A percentile compares a stretch with the other conserved stretches of the same genome.
Evolutionary conservation across 2,113 vertebrate species (phyloP).

Genomic region (Festucalex cinctus): DNA sequence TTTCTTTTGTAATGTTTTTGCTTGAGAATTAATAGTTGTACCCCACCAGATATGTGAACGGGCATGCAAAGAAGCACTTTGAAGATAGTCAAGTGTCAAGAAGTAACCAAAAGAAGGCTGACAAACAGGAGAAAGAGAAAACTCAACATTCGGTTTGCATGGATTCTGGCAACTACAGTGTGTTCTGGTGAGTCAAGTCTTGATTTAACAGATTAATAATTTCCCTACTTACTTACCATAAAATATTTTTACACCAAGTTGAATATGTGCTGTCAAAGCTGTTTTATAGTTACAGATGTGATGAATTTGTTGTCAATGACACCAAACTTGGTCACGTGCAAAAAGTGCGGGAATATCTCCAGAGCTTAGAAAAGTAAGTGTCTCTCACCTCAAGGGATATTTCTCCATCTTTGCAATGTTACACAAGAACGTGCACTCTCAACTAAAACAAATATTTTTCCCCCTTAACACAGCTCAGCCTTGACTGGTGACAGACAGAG

Average conservation of each 20-base stretch:
- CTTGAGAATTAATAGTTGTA: background rate
- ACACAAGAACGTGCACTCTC: background rate
- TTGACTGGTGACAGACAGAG: slow-evolving; percentile 85
- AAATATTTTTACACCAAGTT: background rate
- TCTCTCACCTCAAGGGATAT: background rate
- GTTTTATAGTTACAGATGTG: slow-evolving; percentile 91
- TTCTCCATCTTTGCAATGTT: background rate
- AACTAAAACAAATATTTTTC: background rate
- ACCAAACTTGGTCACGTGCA: slow-evolving; percentile 92
- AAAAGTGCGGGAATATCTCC: slow-evolving; percentile 94
- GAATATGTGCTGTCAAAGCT: background rate
- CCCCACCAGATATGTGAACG: slow-evolving; percentile 87
- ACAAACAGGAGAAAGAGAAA: slow-evolving; percentile 83
- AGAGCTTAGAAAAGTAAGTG: slow-evolving; percentile 96
- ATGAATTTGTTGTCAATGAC: slow-evolving; percentile 97
- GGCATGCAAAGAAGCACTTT: slow-evolving; percentile 97
- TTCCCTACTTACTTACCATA: background rate
- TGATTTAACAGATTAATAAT: background rate
- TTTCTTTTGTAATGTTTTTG: background rate
- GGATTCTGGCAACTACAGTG: slow-evolving; percentile 97
- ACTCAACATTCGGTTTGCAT: slow-evolving; percentile 90
- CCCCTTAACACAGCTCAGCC: slow-evolving; percentile 75
- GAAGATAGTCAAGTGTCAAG: slow-evolving; percentile 83
- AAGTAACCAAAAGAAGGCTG: slow-evolving; percentile 80
- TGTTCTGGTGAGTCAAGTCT: slow-evolving; percentile 81